Evolutionary conservation across 1,140 invertebrate species (phyloP).

Genomic region (Latrodectus geometricus): DNA sequence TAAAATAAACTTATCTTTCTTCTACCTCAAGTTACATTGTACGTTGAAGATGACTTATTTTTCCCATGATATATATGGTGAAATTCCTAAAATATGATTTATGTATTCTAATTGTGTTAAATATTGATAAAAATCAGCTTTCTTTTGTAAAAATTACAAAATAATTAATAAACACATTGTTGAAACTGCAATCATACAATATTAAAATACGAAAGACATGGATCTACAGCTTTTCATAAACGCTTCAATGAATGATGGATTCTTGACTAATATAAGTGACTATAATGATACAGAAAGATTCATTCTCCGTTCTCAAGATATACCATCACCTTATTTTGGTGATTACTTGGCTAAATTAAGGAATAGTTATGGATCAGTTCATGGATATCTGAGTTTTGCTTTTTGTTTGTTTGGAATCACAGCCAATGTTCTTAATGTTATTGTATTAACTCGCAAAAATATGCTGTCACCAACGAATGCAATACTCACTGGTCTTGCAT

Average conservation of each 20-base stretch:
- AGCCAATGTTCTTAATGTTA: conserved; percentile 88
- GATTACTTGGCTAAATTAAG: conserved; percentile 44
- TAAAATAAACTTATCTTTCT: no score
- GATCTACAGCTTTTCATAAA: conserved; percentile 38
- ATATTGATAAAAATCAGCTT: no score
- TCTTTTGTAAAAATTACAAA: no score
- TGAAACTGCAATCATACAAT: no score
- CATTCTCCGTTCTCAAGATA: conserved; percentile 7
- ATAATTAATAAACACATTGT: no score
- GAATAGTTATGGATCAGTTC: conserved; percentile 67
- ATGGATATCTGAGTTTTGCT: conserved; percentile 78
- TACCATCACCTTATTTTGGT: conserved; percentile 44
- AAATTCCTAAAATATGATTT: no score
- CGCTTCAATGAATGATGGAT: conserved; percentile 38
- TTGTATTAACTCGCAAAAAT: conserved; percentile 84
- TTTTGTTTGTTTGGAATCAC: conserved; percentile 89
- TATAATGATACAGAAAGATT: conserved; percentile 3
- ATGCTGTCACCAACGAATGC: conserved; percentile 87
- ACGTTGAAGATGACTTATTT: no score
- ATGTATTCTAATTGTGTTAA: no score
- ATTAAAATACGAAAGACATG: conserved; percentile 6
- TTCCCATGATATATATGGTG: no score
- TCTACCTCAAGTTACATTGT: no score
- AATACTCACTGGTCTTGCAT: conserved; percentile 84
- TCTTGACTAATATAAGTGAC: neutral